Percentiles rank a stretch among this genome's conserved stretches.
phyloP scores from a whole-genome alignment of 1,140 invertebrate species.

The Caerostris darwini region DNA sequence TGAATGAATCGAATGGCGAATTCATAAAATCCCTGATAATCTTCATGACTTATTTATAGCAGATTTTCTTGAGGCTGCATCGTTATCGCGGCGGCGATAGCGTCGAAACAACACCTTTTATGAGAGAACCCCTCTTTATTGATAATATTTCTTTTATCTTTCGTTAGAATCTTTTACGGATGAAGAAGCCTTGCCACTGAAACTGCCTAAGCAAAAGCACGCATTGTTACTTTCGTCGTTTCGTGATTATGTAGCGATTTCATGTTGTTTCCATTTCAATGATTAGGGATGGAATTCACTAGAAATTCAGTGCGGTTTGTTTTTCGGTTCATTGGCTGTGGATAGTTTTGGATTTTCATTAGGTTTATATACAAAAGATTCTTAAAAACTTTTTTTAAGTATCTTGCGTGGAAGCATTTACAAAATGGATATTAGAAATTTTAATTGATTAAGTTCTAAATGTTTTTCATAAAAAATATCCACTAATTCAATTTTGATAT shows the following conservation, averaged over 20 bases:
- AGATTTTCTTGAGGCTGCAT: not conserved
- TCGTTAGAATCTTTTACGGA: not conserved
- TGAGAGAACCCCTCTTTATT: not conserved
- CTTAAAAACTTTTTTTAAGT: too few species aligned
- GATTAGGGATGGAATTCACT: not conserved
- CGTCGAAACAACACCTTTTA: slow-evolving; percentile 5
- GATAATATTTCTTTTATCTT: slow-evolving; percentile 43
- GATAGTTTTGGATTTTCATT: not conserved
- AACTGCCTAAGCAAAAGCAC: not conserved
- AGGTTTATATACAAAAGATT: too few species aligned
- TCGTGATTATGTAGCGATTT: not conserved
- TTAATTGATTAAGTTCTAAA: too few species aligned
- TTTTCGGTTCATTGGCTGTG: not conserved
- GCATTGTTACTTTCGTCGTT: not conserved
- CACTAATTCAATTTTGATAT: too few species aligned
- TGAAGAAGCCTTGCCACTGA: not conserved
- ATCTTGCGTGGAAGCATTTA: too few species aligned
- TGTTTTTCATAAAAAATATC: too few species aligned
- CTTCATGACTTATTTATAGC: slow-evolving; percentile 23
- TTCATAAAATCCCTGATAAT: not conserved
- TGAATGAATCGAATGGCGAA: slow-evolving; percentile 33
- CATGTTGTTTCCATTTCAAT: not conserved
- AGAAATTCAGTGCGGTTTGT: not conserved
- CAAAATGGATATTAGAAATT: too few species aligned
- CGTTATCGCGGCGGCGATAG: not conserved